Evolutionary conservation across 2,888 invertebrate species (phyloP), one percentile per base, ranked within the genome.

Genomic region (Omphaloscelis lunosa): DNA sequence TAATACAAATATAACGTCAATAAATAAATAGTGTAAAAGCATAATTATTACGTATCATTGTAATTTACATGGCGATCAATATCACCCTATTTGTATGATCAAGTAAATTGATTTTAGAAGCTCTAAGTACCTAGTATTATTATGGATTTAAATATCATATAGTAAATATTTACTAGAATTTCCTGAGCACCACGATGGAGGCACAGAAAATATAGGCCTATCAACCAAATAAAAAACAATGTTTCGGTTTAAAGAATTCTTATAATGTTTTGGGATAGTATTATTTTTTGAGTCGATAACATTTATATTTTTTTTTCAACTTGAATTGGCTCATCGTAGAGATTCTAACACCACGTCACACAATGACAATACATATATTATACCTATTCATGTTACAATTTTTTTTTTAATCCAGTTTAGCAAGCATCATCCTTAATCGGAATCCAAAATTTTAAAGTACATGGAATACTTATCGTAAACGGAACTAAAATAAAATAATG

Each of bases 21-120:
- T 95, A 95, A 95, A 95, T 95, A 94, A 93, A 94, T 95, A 91
- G 92, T 94, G 92, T 93, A 94, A 93, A 94, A 94, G 93, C 92
- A 92, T 92, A 92, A 91, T 93, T 91, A 91, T 92, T 93, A 93
- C 91, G 90, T 89, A 90, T 89, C 84, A 86, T 88, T 85, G 59
- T 71, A 86, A 88, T 90, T 88, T 89, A 89, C 88, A 90, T 74
- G 75, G 75, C 61, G 27, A 58, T 15, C 27, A n/a, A 69, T 76
- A 72, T 81, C 45, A 73, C 72, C 45, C 51, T 66, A 73, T 59
- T 53, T 27, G 39, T 58, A 77, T 75, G 20, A 63, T 51, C 61
- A 66, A 58, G 63, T 67, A 41, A 72, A 66, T n/a, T 39, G 6
- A n/a, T 67, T 80, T 75, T 63, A 39, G 23, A 69, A 75, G 76